Conservation (phyloP, 2,113 vertebrate genomes). For the Climacteris rufus region DNA sequence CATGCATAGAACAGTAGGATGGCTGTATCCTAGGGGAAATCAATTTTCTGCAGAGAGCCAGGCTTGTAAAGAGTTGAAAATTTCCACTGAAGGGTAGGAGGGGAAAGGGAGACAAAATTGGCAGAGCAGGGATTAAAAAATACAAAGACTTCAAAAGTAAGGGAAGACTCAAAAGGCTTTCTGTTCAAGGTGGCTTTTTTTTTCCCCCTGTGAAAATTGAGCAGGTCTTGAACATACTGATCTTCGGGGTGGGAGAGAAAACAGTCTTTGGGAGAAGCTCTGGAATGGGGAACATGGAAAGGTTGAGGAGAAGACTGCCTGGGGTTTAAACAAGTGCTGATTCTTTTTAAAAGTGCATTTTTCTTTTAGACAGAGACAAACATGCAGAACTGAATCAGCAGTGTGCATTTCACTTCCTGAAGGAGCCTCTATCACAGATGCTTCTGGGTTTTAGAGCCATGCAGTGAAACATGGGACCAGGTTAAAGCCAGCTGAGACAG, state of each 20-base stretch:
- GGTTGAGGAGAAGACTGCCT: background rate
- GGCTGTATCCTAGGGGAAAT: conserved; percentile 58
- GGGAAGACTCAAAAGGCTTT: background rate
- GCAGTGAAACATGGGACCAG: background rate
- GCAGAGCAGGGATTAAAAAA: conserved; percentile 15
- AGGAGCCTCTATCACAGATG: background rate
- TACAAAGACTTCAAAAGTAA: conserved; percentile 20
- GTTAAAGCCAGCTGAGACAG: background rate
- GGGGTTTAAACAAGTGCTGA: background rate
- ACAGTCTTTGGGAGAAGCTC: background rate
- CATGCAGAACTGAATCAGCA: background rate
- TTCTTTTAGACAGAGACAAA: background rate
- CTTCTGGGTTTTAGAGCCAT: background rate
- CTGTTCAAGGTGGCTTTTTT: background rate
- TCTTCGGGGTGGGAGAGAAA: background rate
- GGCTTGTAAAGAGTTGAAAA: conserved; percentile 39
- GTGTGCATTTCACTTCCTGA: background rate
- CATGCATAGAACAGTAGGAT: conserved; percentile 34
- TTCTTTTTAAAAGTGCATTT: background rate
- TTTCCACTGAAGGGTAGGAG: conserved; percentile 17
- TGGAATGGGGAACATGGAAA: background rate
- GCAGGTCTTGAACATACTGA: background rate
- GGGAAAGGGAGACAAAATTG: background rate
- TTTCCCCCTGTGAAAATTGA: fast-evolving
- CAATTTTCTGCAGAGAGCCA: conserved; percentile 33